Evolutionary conservation across 2,113 vertebrate species (phyloP), one percentile per base, ranked within the genome.

Genomic region (Oryzias celebensis): DNA sequence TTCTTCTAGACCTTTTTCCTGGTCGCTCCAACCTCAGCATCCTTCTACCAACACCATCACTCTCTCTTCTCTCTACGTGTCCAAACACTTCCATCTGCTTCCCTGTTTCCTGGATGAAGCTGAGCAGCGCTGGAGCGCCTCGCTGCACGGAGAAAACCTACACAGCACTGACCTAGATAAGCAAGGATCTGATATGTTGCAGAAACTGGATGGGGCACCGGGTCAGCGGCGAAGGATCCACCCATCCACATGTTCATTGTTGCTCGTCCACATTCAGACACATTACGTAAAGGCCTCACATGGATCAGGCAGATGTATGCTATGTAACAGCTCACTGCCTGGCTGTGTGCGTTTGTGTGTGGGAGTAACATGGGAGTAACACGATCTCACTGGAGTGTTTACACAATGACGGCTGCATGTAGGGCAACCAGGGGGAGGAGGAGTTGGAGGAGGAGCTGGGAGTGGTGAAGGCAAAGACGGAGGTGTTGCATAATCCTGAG

Each of bases 261-360:
- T 60, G 51, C 62, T 26, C 5, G 4, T 50, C 57, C 44, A 16
- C 60, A 16, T 49, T 60, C 67, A 68, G 48, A 62, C 62, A 6
- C 26, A 15, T 85, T 87, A 83, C 81, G 62, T 88, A 87, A 87
- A 77, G 16, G 49, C 66, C 49, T 81, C 86, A 87, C 84, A 83
- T 85, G 83, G 51, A 61, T 62, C 45, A 24, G 74, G 58, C 82
- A 58, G 65, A 69, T 58, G 80, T 14, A 49, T 22, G 64, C 74
- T n/a, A 60, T 59, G 77, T 84, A 78, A 81, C 77, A 2, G 58
- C 59, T 51, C 3, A 18, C 41, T 13, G 36, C 36, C 57, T 10
- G 49, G 41, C 43, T 1, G 44, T 54, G 18, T 20, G 54, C 7
- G 62, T 23, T 42, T 4, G 46, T 26, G 59, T 66, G 76, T 36